Evolutionary conservation across 1,140 invertebrate species (phyloP).

Genomic region (Zaprionus capensis): DNA sequence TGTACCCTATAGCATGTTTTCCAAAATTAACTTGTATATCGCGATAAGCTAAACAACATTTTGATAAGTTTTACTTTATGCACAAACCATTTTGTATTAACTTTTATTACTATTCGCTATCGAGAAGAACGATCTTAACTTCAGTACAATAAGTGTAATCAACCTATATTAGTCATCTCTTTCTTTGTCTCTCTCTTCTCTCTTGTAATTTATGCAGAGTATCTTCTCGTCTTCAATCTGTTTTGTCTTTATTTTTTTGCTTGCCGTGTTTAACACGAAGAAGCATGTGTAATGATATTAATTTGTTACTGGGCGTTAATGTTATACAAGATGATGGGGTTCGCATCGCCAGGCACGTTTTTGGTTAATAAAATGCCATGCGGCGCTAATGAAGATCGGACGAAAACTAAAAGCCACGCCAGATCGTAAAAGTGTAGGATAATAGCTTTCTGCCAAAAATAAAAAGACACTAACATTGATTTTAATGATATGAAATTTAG

Average conservation of each 20-base stretch:
- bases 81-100: not conserved
- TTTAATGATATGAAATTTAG: constrained; percentile 7
- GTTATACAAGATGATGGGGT: constrained; percentile 29
- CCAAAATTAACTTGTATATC: constrained; percentile 1
- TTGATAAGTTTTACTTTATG: not conserved
- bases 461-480: not conserved
- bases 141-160: not conserved
- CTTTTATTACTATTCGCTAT: not conserved
- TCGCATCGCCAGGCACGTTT: constrained; percentile 28
- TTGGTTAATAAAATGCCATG: constrained; percentile 4
- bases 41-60: not conserved
- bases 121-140: not conserved
- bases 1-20: constrained; percentile 11
- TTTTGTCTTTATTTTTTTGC: not conserved
- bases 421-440: not conserved
- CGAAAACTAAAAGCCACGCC: constrained; percentile 17
- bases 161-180: not conserved
- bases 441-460: not conserved
- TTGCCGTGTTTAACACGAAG: constrained; percentile 25
- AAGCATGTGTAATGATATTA: constrained; percentile 56
- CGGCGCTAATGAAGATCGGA: constrained; percentile 60
- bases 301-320: constrained; percentile 54
- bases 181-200: not conserved
- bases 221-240: not conserved
- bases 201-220: not conserved